A percentile compares a stretch with the other conserved stretches of the same genome.
These are phyloP conservation scores for Saccopteryx leptura DNA, from an alignment of 2,113 vertebrate genomes.

Conservation along the genomic window DNA sequence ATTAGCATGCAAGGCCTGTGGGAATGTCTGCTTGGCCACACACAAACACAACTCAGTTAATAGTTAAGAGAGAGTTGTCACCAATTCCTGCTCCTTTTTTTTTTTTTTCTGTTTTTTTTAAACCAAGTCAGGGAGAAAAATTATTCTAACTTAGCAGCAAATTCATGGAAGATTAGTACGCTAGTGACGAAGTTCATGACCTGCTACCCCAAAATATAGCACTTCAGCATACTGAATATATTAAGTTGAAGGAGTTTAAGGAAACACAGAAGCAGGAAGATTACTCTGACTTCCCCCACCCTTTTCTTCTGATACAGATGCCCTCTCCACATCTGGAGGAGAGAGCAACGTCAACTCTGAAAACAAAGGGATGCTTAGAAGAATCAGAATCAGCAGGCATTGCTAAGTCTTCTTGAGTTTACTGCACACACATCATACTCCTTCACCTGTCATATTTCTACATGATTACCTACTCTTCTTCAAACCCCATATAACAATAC, in stretches of 20 bases:
- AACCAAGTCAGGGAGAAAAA: not conserved
- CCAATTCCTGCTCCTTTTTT: not conserved
- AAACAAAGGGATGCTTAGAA: not conserved
- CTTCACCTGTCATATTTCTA: not conserved
- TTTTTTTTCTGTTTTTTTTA: constrained; percentile 3
- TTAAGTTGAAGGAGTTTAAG: not conserved
- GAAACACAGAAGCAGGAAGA: not conserved
- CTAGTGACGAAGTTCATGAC: not conserved
- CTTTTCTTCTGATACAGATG: not conserved
- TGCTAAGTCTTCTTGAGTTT: not conserved
- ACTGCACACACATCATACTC: not conserved
- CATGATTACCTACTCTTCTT: not conserved
- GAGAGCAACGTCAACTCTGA: not conserved
- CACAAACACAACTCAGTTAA: not conserved
- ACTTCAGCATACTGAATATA: not conserved
- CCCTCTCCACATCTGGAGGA: not conserved
- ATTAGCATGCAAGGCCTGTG: constrained; percentile 48
- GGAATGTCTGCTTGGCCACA: constrained; percentile 28
- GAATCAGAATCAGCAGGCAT: not conserved
- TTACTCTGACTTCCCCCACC: not conserved
- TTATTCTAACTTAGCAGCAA: constrained; percentile 66
- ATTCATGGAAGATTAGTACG: not conserved
- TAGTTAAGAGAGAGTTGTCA: not conserved
- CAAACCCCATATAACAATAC: not conserved
- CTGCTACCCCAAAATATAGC: not conserved